A percentile compares a stretch with the other conserved stretches of the same genome.
These are phyloP conservation scores for Anolis sagrei DNA, from an alignment of 2,113 vertebrate genomes.

Conservation along the genomic window DNA sequence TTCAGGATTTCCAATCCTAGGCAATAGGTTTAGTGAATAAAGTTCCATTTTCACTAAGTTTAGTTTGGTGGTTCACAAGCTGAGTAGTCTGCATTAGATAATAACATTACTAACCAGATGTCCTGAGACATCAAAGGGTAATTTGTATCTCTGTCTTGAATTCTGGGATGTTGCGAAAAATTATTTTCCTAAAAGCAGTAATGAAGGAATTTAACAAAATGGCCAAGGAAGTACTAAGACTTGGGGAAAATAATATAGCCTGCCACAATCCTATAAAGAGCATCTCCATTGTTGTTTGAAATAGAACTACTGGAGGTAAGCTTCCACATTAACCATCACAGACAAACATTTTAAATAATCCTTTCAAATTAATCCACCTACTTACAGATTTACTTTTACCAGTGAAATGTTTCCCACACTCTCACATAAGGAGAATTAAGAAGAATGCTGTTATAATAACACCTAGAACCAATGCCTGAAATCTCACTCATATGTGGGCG, in stretches of 20 bases:
- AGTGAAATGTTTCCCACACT: neutral
- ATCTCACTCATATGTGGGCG: neutral
- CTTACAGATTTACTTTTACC: neutral
- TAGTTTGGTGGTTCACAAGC: neutral
- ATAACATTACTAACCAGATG: too few species aligned
- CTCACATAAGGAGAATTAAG: constrained; percentile 25
- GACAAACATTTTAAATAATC: neutral
- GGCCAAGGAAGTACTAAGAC: neutral
- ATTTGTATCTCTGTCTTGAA: neutral
- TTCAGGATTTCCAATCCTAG: neutral
- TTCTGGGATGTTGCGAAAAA: neutral
- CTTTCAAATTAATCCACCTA: constrained; percentile 6
- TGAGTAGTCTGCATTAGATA: neutral
- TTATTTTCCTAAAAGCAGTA: neutral
- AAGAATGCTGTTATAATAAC: neutral
- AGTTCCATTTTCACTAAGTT: neutral
- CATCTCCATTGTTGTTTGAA: neutral
- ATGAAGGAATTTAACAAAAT: neutral
- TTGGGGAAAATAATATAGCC: neutral
- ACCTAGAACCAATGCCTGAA: neutral
- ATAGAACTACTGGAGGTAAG: neutral
- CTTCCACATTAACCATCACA: neutral
- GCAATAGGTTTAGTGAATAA: neutral
- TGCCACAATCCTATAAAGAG: neutral
- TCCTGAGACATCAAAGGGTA: neutral